Conservation (phyloP, 2,888 invertebrate genomes). For the Xylocampa areola region DNA sequence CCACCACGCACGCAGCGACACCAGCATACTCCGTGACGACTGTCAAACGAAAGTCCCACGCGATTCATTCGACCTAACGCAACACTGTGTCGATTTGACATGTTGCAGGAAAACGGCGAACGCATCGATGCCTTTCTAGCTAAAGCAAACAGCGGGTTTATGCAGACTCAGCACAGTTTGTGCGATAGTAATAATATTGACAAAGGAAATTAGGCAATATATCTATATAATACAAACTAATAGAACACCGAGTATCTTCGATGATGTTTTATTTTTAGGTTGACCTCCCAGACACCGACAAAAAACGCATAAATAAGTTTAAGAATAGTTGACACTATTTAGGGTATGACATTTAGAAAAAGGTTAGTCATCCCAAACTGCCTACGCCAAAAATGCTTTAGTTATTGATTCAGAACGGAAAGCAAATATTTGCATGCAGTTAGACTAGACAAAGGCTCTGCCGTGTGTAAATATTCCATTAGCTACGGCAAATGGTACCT, state of each 20-base stretch:
- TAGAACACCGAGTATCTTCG: background rate
- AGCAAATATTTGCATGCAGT: slow-evolving; percentile 20
- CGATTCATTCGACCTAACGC: slow-evolving; percentile 23
- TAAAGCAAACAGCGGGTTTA: slow-evolving; percentile 25
- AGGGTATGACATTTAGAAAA: slow-evolving; percentile 31
- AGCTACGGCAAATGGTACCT: background rate
- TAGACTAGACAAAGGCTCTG: slow-evolving; percentile 6
- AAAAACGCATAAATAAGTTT: slow-evolving; percentile 12
- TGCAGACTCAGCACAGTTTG: slow-evolving; percentile 18
- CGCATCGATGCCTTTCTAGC: slow-evolving; percentile 32
- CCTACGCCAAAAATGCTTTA: background rate
- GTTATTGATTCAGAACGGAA: slow-evolving; percentile 18
- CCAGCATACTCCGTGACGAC: slow-evolving; percentile 50
- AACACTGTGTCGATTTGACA: slow-evolving; percentile 44
- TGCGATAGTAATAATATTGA: slow-evolving; percentile 3
- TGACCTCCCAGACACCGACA: slow-evolving; percentile 35
- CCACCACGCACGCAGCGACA: slow-evolving; percentile 50
- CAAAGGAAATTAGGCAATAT: background rate
- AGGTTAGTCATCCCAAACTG: slow-evolving; percentile 13
- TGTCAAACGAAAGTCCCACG: slow-evolving; percentile 31
- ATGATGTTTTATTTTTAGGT: slow-evolving; percentile 29
- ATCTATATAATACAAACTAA: slow-evolving; percentile 1
- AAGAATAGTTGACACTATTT: slow-evolving; percentile 25
- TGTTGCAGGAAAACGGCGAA: slow-evolving; percentile 40
- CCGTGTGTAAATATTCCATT: slow-evolving; percentile 8